A percentile compares a stretch with the other conserved stretches of the same genome.
These are phyloP conservation scores for Hymenopus coronatus DNA, from an alignment of 2,888 invertebrate genomes.

Conservation along the genomic window DNA sequence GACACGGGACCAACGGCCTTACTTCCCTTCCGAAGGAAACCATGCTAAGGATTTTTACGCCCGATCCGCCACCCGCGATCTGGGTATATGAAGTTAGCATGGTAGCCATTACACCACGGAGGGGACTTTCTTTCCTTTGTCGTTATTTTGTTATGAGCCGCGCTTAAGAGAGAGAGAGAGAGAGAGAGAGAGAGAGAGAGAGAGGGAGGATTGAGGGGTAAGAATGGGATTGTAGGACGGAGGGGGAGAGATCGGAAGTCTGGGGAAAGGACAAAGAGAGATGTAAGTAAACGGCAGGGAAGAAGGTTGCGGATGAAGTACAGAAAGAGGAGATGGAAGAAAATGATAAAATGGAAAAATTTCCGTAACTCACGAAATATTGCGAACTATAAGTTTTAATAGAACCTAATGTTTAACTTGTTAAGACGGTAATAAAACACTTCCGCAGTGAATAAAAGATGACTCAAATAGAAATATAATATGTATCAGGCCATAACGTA, in stretches of 20 bases:
- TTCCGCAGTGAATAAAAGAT: neutral
- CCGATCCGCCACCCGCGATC: no score
- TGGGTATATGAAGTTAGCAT: no score
- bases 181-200: neutral
- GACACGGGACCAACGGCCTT: no score
- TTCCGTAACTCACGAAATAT: fast-evolving
- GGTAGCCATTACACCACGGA: no score
- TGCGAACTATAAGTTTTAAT: no score
- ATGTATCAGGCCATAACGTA: neutral
- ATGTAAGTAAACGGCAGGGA: neutral
- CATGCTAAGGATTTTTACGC: no score
- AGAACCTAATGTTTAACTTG: no score
- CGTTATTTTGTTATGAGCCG: no score
- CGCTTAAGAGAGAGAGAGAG: neutral
- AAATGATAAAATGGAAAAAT: neutral
- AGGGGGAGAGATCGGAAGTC: neutral
- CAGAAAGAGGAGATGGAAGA: neutral
- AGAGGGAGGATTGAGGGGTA: neutral
- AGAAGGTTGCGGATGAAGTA: neutral
- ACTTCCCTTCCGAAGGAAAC: no score
- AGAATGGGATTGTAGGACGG: neutral
- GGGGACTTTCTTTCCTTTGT: no score
- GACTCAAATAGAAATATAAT: neutral
- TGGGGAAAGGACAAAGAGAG: neutral
- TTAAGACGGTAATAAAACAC: no score